phyloP scores from a whole-genome alignment of 2,797 vertebrate species.

The Macroramphosus scolopax region DNA sequence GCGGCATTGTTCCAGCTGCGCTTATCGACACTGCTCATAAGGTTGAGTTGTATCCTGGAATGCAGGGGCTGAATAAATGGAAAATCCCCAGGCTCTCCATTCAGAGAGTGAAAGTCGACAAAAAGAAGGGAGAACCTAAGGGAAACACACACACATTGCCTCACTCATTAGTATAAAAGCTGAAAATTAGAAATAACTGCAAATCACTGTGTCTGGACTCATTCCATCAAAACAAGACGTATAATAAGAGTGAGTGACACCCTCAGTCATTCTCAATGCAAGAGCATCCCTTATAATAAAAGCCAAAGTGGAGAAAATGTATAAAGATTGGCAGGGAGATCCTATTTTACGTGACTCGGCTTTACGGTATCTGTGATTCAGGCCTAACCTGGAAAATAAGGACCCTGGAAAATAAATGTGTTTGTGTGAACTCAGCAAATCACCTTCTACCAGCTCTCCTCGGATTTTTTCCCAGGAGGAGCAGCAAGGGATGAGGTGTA shows the following conservation, averaged over 20 bases:
- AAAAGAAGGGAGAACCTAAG: constrained; percentile 13
- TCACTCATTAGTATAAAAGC: no score
- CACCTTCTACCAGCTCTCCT: constrained; percentile 37
- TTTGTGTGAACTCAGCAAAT: constrained; percentile 41
- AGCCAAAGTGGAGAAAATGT: not conserved
- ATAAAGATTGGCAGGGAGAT: not conserved
- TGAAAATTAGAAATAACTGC: no score
- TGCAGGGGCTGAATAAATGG: constrained; percentile 54
- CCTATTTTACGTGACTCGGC: no score
- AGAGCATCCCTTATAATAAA: not conserved
- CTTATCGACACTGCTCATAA: constrained; percentile 59
- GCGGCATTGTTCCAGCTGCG: constrained; percentile 48
- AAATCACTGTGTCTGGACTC: not conserved
- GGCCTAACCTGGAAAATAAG: constrained; percentile 20
- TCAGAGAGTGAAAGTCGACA: constrained; percentile 7
- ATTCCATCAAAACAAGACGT: not conserved
- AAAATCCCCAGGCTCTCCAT: constrained; percentile 46
- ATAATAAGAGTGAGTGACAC: no score
- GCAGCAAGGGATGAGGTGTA: constrained; percentile 30
- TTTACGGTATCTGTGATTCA: constrained; percentile 4
- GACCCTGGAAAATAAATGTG: constrained; percentile 45
- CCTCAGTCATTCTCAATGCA: not conserved
- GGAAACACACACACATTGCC: no score
- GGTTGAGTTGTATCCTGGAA: constrained; percentile 67
- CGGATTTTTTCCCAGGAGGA: constrained; percentile 28